A percentile compares a stretch with the other conserved stretches of the same genome.
phyloP scores from a whole-genome alignment of 2,888 invertebrate species.

The Hedya salicella region DNA sequence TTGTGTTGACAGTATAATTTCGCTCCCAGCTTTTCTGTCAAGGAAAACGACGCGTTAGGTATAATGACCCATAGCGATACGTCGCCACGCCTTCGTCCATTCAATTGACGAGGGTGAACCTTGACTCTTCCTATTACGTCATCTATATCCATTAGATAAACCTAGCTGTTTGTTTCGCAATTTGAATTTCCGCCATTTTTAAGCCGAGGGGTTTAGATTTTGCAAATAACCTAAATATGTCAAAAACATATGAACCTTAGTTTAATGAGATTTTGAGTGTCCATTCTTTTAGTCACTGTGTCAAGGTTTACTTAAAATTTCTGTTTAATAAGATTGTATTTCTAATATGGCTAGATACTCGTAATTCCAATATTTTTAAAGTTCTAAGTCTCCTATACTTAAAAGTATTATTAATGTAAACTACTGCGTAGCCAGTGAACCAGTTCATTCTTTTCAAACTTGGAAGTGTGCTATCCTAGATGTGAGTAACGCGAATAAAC shows the following conservation, averaged over 20 bases:
- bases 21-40: conserved; percentile 1
- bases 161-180: not conserved
- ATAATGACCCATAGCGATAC: conserved; percentile 15
- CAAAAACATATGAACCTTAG: not conserved
- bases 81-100: conserved; percentile 11
- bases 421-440: no score
- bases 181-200: not conserved
- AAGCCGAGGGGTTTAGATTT: no score
- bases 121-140: conserved; percentile 3
- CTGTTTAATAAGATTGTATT: not conserved
- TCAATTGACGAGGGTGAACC: conserved; percentile 3
- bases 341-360: not conserved
- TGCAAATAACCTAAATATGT: no score
- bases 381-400: no score
- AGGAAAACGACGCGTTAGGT: conserved; percentile 8
- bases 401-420: no score
- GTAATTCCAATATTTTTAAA: no score
- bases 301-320: not conserved
- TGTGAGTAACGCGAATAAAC: no score
- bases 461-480: no score
- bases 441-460: no score
- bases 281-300: conserved; percentile 1
- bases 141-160: not conserved
- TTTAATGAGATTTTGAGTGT: not conserved
- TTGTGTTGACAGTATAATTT: not conserved